Base-by-base conservation (phyloP, 92 coral and sea anemone species). In the Desmophyllum pertusum region DNA sequence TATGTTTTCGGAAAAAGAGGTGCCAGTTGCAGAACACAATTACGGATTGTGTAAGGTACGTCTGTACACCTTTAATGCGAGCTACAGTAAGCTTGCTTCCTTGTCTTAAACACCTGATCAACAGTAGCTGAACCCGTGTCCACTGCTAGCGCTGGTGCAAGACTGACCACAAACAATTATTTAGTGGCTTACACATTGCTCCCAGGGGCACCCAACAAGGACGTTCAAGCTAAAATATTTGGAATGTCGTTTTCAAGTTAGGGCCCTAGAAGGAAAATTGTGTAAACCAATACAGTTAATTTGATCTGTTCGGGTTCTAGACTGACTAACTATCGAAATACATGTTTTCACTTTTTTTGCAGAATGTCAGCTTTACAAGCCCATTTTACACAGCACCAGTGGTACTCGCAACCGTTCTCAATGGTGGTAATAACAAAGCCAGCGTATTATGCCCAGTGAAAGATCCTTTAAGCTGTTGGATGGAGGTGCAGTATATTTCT, bases 31-130 rank as follows among this genome's bases (percentile, higher is more conserved):
- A 1, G 64, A 36, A 50, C 31, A 80, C 66, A 80, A n/a, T 5
- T 67, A 67, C 23, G 75, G 76, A 3, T 8, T 80, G 23, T 80
- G 84, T 27, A 66, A 50, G 75, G 84, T 80, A 50, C 2, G 68
- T 2, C 36, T 37, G 23, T 30, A 27, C 25, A 4, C 70, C 31
- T 39, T 13, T 65, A 4, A 7, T 15, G 7, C 36, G 27, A 30
- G 29, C n/a, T 4, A 31, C 53, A 70, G 30, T 70, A 39, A 11
- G 40, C 6, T 43, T 10, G 18, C 23, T 0, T 14, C 18, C 0
- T 8, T 35, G 0, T 29, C 0, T 5, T 10, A 2, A 41, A 6
- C 14, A 0, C 37, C 0, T 21, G 6, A 46, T 6, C 1, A 46
- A 46, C 52, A 6, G 52, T 2, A 46, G n/a, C n/a, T n/a, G n/a